Base-by-base conservation (phyloP, 2,113 vertebrate genomes). In the Gila orcuttii region DNA sequence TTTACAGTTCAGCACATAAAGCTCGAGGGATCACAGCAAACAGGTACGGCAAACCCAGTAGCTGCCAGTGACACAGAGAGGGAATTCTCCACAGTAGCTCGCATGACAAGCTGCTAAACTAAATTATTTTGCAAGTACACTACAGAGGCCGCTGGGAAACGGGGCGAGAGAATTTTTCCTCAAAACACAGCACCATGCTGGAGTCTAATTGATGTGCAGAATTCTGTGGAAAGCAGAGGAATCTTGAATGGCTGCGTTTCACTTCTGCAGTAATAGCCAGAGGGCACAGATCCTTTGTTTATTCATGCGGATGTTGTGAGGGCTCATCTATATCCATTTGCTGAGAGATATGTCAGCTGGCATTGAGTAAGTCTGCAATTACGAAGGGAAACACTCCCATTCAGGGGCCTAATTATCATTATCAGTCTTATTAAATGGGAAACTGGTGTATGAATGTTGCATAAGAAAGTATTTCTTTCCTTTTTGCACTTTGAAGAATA, bases 341-440 rank as follows among this genome's bases (percentile, higher is more conserved):
- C 86, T 42, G 19, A 55, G 88, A 79, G 66, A 89, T 77, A 86
- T 83, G 88, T 90, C 88, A 87, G 82, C 86, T 76, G 89, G 87
- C 86, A 89, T 45, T 84, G 86, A 90, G 83, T 60, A 89, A 89
- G 92, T 89, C 86, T 85, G 62, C 39, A 79, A 83, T 23, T 88
- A 87, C 79, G 50, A 90, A 90, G 87, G 79, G 90, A 91, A 94
- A 90, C 87, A 85, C 88, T 74, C 68, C 90, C 89, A 88, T 88
- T 88, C 85, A 62, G 77, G 84, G 87, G 89, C 86, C 78, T 90
- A 89, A 92, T 92, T 90, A 88, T 82, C 66, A 90, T 92, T 90
- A 92, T 91, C 87, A 36, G 86, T 87, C 90, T 91, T 90, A 90
- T 93, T 93, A 92, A 91, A 92, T 78, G 57, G 71, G 52, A 89